phyloP scores from a whole-genome alignment of 2,113 vertebrate genomes.

The Henicopernis longicauda region DNA sequence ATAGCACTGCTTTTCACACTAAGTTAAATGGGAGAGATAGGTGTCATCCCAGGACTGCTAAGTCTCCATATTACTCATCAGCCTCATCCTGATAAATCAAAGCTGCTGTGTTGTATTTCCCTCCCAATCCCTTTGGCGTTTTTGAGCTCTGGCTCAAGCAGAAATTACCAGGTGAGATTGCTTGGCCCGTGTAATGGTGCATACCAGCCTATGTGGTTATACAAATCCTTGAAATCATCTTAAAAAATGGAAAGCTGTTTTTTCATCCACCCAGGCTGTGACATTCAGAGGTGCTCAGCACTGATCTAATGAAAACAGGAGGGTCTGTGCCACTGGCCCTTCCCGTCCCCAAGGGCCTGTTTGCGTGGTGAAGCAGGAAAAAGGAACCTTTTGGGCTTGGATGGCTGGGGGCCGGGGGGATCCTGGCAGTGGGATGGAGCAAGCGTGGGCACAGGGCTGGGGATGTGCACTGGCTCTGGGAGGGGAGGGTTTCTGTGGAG shows the following conservation, averaged over 20 bases:
- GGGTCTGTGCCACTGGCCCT: not conserved
- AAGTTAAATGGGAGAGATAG: not conserved
- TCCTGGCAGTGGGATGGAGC: not conserved
- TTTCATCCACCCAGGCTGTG: not conserved
- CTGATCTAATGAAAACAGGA: not conserved
- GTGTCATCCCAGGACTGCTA: not conserved
- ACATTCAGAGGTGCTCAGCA: not conserved
- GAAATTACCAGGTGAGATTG: rapidly evolving
- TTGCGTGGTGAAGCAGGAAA: not conserved
- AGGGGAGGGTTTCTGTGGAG: not conserved
- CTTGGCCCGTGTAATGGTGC: not conserved
- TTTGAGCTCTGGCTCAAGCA: not conserved
- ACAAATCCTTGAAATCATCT: not conserved
- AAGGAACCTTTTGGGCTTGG: not conserved
- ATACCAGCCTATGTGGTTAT: not conserved
- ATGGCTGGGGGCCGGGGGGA: not conserved
- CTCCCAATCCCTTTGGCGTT: not conserved
- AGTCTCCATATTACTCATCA: not conserved
- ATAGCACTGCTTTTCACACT: not conserved
- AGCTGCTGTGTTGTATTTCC: not conserved
- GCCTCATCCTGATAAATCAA: not conserved
- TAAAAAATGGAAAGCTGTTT: not conserved
- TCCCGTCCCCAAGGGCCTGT: not conserved
- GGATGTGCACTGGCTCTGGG: not conserved
- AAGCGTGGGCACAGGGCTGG: not conserved